phyloP scores from a whole-genome alignment of 2,888 invertebrate genomes.

The Megamerina dolium region DNA sequence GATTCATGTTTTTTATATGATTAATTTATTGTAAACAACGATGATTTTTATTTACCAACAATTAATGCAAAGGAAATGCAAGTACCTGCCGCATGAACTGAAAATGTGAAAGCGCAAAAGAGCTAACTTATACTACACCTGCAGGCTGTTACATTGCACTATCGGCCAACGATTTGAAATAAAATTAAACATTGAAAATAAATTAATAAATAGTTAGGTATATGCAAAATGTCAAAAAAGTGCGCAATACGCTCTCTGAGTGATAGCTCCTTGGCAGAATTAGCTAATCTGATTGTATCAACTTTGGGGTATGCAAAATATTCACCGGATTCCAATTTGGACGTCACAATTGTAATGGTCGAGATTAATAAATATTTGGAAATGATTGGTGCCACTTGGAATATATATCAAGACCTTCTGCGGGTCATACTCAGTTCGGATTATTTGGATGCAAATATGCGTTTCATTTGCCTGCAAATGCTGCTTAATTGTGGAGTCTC shows the following conservation, averaged over 20 bases:
- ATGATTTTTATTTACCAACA: too few species aligned
- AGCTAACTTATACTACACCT: too few species aligned
- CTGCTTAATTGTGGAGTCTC: conserved; percentile 62
- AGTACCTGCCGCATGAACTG: too few species aligned
- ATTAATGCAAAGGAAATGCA: too few species aligned
- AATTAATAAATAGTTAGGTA: too few species aligned
- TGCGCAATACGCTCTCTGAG: conserved; percentile 57
- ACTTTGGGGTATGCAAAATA: conserved; percentile 56
- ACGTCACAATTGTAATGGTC: conserved; percentile 55
- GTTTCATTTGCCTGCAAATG: conserved; percentile 61
- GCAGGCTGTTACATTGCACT: too few species aligned
- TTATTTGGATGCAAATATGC: conserved; percentile 61
- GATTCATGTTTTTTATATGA: too few species aligned
- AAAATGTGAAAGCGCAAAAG: too few species aligned
- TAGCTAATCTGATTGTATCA: conserved; percentile 58
- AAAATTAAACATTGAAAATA: too few species aligned
- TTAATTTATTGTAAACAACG: too few species aligned
- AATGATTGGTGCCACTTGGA: conserved; percentile 58
- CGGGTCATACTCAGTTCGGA: conserved; percentile 60
- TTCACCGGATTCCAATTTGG: conserved; percentile 54
- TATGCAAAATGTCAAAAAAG: conserved; percentile 62
- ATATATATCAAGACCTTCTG: conserved; percentile 64
- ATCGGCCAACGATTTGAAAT: too few species aligned
- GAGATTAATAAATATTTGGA: conserved; percentile 58
- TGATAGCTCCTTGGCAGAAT: conserved; percentile 56